A percentile compares a stretch with the other conserved stretches of the same genome.
These are phyloP conservation scores for Chrysocyon brachyurus DNA, from an alignment of 2,797 vertebrate genomes.

Conservation along the genomic window DNA sequence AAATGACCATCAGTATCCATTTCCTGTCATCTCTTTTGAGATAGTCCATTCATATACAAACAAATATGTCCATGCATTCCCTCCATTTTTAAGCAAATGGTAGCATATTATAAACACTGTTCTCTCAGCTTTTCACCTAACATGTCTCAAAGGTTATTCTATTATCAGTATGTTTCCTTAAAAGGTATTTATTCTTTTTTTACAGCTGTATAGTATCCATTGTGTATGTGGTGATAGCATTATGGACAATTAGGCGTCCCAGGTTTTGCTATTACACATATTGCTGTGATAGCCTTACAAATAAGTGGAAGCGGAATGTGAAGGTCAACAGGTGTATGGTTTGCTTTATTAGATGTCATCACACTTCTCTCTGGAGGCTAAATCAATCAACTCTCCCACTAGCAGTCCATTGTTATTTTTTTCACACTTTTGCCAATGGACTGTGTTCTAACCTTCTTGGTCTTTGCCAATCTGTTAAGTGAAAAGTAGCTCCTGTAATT, in stretches of 20 bases:
- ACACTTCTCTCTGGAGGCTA: not conserved
- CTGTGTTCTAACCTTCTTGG: not conserved
- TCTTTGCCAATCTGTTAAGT: conserved; percentile 21
- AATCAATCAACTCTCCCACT: not conserved
- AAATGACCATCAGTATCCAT: not conserved
- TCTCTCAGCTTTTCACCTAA: not conserved
- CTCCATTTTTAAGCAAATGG: not conserved
- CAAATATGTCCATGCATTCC: not conserved
- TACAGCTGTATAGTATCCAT: not conserved
- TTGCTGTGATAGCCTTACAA: not conserved
- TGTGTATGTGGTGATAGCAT: not conserved
- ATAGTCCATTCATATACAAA: not conserved
- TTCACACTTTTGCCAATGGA: not conserved
- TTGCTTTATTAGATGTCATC: not conserved
- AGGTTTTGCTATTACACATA: not conserved
- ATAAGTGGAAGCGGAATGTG: not conserved
- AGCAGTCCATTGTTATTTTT: not conserved
- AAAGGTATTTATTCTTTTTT: not conserved
- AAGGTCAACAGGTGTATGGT: not conserved
- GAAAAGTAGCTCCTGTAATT: not conserved
- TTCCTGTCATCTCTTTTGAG: not conserved
- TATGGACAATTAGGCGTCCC: not conserved
- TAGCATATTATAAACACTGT: not conserved
- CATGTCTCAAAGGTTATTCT: not conserved
- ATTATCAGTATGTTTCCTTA: not conserved